Conservation (phyloP, 2,797 vertebrate genomes). For the Pipistrellus kuhlii region DNA sequence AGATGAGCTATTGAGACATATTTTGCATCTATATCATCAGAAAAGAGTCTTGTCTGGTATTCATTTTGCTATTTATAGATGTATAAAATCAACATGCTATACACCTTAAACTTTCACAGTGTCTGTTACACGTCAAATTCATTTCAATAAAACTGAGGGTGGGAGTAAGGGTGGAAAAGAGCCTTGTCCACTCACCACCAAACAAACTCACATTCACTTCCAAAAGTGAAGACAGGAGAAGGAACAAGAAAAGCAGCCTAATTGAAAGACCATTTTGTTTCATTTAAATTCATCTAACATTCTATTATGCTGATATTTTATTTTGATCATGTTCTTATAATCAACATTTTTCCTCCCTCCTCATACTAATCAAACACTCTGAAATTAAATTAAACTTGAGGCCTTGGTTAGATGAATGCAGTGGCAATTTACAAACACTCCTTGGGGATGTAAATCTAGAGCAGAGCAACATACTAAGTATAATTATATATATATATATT, state of each 20-base stretch:
- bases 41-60: background rate
- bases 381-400: constrained; percentile 70
- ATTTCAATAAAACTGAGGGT: background rate
- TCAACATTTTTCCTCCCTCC: constrained; percentile 49
- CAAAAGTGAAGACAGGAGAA: background rate
- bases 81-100: background rate
- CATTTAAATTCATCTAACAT: constrained; percentile 66
- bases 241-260: background rate
- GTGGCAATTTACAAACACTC: constrained; percentile 34
- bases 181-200: background rate
- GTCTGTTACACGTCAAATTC: background rate
- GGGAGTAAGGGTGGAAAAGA: background rate
- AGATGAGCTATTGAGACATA: background rate
- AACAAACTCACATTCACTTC: background rate
- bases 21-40: background rate
- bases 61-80: background rate
- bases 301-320: constrained; percentile 43
- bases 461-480: background rate
- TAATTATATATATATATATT: background rate
- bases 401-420: constrained; percentile 28
- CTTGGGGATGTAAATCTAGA: constrained; percentile 39
- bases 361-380: constrained; percentile 67
- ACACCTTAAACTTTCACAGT: background rate
- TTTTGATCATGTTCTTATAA: constrained; percentile 71
- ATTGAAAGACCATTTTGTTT: background rate